Percentiles rank a stretch among this genome's conserved stretches.
phyloP scores from a whole-genome alignment of 2,113 vertebrate genomes.

The Monarcha castaneiventris region DNA sequence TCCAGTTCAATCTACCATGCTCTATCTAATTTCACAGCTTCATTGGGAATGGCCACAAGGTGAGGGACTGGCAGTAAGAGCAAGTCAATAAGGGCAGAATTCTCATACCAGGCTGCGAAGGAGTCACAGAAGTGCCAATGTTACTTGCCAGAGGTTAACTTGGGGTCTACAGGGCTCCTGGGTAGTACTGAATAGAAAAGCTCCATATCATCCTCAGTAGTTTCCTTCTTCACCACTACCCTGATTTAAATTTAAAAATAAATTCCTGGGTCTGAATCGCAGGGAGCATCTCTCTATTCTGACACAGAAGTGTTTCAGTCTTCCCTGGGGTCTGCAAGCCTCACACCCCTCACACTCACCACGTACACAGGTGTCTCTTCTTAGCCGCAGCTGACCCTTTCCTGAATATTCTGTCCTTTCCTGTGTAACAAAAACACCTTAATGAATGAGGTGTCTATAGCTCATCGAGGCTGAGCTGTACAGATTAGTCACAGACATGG shows the following conservation, averaged over 20 bases:
- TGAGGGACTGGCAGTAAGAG: constrained; percentile 28
- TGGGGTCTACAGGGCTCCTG: neutral
- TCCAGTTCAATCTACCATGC: constrained; percentile 23
- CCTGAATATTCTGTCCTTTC: neutral
- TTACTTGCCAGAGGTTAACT: neutral
- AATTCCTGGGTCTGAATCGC: neutral
- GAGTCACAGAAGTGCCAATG: neutral
- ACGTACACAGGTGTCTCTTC: neutral
- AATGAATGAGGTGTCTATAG: neutral
- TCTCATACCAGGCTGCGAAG: neutral
- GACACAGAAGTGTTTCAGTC: neutral
- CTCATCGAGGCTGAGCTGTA: neutral
- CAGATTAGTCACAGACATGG: neutral
- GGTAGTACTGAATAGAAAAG: neutral
- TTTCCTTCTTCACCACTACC: neutral
- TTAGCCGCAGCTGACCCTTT: neutral
- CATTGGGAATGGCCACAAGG: constrained; percentile 32
- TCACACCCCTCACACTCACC: neutral
- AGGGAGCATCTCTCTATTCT: neutral
- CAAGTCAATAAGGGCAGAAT: constrained; percentile 26
- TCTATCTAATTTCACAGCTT: constrained; percentile 60
- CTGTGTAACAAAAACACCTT: neutral
- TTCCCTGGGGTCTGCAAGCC: neutral
- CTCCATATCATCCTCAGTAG: neutral
- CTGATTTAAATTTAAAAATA: neutral